Conservation (phyloP, 1,140 invertebrate genomes). For the Notospermus geniculatus region DNA sequence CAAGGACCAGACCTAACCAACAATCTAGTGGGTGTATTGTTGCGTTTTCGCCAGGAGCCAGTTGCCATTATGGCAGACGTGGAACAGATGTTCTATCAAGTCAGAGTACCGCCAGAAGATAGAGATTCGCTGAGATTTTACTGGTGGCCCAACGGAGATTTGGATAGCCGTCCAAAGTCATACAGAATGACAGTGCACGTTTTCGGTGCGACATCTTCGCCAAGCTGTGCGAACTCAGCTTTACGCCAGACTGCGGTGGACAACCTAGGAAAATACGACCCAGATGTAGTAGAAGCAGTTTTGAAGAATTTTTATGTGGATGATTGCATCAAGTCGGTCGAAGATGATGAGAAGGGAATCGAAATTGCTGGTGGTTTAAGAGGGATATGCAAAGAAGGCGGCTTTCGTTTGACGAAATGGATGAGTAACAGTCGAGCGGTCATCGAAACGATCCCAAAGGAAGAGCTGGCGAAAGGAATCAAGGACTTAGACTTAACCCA, state of each 20-base stretch:
- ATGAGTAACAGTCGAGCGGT: slow-evolving; percentile 13
- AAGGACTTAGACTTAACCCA: slow-evolving; percentile 7
- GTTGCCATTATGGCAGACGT: slow-evolving; percentile 17
- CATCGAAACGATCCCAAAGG: slow-evolving; percentile 10
- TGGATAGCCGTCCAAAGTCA: slow-evolving; percentile 4
- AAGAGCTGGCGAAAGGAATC: slow-evolving; percentile 7
- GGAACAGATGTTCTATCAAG: slow-evolving; percentile 21
- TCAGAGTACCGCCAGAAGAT: slow-evolving; percentile 11
- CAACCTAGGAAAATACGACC: background rate
- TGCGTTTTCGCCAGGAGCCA: slow-evolving; percentile 17
- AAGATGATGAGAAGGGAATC: slow-evolving; percentile 9
- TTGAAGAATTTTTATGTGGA: slow-evolving; percentile 26
- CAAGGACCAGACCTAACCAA: slow-evolving; percentile 25
- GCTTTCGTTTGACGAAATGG: slow-evolving; percentile 19
- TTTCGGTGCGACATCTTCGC: slow-evolving; percentile 20
- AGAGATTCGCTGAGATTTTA: slow-evolving; percentile 21
- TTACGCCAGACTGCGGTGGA: slow-evolving; percentile 16
- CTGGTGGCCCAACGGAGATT: slow-evolving; percentile 18
- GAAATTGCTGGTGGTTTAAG: slow-evolving; percentile 4
- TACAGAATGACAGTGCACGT: slow-evolving; percentile 22
- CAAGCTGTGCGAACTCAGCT: slow-evolving; percentile 21
- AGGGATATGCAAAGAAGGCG: slow-evolving; percentile 8
- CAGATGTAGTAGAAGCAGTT: slow-evolving; percentile 6
- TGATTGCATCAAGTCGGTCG: slow-evolving; percentile 18
- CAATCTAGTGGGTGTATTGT: slow-evolving; percentile 21